phyloP scores from a whole-genome alignment of 35 echinoderm and acorn worm species.

The Apostichopus parvimensis region DNA sequence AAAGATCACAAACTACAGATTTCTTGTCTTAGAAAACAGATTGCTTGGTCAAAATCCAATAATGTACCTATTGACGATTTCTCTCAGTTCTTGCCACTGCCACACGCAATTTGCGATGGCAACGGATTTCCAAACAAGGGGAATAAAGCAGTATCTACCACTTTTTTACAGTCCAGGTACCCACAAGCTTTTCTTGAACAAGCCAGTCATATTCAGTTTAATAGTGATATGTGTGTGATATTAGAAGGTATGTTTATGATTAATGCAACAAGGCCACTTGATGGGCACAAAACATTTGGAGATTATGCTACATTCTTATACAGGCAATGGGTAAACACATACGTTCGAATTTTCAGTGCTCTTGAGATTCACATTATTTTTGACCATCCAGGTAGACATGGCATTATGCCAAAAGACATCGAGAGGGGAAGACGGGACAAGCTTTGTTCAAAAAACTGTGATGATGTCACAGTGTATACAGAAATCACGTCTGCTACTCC shows the following conservation, averaged over 20 bases:
- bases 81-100: constrained; percentile 50
- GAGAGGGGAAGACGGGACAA: constrained; percentile 35
- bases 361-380: constrained; percentile 50
- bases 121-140: constrained; percentile 51
- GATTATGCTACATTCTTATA: constrained; percentile 19
- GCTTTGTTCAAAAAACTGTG: neutral
- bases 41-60: constrained; percentile 46
- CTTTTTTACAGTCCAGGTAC: constrained; percentile 19
- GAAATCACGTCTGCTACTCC: neutral
- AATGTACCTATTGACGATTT: constrained; percentile 10
- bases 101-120: constrained; percentile 34
- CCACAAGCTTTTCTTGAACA: neutral
- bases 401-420: constrained; percentile 43
- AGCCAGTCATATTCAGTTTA: neutral
- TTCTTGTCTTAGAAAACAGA: constrained; percentile 48
- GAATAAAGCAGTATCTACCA: constrained; percentile 13
- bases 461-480: neutral
- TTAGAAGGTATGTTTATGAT: constrained; percentile 42
- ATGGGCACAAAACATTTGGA: constrained; percentile 32
- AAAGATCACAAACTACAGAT: constrained; percentile 56
- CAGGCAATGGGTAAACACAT: constrained; percentile 13
- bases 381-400: constrained; percentile 52
- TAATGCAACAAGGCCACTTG: constrained; percentile 16
- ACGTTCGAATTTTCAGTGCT: neutral
- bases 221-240: constrained; percentile 1